phyloP scores from a whole-genome alignment of 2,113 vertebrate genomes.

The Tragulus kanchil region DNA sequence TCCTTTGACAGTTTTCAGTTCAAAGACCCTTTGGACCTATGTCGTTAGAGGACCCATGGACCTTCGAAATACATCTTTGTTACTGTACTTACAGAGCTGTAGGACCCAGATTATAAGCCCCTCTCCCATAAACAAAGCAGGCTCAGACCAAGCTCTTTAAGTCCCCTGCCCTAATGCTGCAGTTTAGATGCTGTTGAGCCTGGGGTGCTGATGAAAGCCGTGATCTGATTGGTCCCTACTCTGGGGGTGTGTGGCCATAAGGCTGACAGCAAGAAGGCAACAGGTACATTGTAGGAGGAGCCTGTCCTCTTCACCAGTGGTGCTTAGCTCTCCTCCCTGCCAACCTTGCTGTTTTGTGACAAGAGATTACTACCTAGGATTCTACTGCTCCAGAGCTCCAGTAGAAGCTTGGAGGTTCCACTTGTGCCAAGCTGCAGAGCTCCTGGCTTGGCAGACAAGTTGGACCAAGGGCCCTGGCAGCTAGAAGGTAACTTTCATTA shows the following conservation, averaged over 20 bases:
- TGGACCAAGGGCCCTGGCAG: background rate
- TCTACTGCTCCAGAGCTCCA: background rate
- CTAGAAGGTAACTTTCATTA: background rate
- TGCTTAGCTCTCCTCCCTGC: background rate
- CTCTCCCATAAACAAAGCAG: background rate
- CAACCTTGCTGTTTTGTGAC: too few species aligned
- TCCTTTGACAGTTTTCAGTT: background rate
- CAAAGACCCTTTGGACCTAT: background rate
- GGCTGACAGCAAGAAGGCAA: background rate
- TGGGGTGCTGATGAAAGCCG: too few species aligned
- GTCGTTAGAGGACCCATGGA: background rate
- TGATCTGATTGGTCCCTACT: background rate
- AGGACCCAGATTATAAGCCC: background rate
- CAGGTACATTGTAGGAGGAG: background rate
- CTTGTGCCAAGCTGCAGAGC: too few species aligned
- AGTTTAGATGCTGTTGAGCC: background rate
- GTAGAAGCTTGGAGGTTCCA: background rate
- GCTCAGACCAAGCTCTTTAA: background rate
- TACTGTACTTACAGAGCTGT: background rate
- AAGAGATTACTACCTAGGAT: background rate
- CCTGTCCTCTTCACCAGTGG: background rate
- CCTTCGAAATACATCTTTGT: background rate
- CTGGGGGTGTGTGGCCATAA: fast-evolving
- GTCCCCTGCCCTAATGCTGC: too few species aligned
- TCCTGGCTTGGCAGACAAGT: background rate